Evolutionary conservation across 2,888 invertebrate species (phyloP), one percentile per base, ranked within the genome.

Genomic region (Schizotus pectinicornis): DNA sequence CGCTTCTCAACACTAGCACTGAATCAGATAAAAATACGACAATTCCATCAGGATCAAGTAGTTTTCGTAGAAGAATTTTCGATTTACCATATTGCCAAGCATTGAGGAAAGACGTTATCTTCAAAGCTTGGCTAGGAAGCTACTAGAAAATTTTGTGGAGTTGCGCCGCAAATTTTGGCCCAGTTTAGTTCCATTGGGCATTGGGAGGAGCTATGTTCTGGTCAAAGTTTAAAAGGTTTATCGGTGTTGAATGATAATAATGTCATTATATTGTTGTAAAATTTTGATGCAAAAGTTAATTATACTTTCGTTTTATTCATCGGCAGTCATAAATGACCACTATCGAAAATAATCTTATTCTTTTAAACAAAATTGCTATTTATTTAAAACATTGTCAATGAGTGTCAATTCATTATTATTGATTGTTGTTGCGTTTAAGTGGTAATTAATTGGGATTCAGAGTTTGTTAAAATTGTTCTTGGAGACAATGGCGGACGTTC

Each of bases 51-150:
- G 65, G 42, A 78, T 78, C 45, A 75, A 70, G 64, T 73, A 76
- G 62, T 77, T 74, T 43, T 72, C 68, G 63, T 77, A 77, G 59
- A 77, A 71, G 68, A 77, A 77, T 64, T 71, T 72, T 55, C 77
- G 66, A 65, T 77, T 76, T 67, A 70, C 67, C 78, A 78, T 78
- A 67, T 55, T 69, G 50, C 22, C 36, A n/a, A 22, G n/a, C n/a
- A 22, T 22, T 22, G 22, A 22, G 22, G 5, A 22, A 5, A 22
- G 22, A 22, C 22, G 22, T 3, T 2, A 22, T 22, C 22, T 22
- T 22, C 22, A 3, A 3, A 22, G 22, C 3, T 5, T 22, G 22
- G 22, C 5, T 22, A 5, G 22, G 22, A 22, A 22, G 22, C 22
- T 3, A 22, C 13, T 43, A 7, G 43, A 31, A 9, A 31, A 11